phyloP scores from a whole-genome alignment of 2,113 vertebrate genomes.

The Nothocercus nigrocapillus region DNA sequence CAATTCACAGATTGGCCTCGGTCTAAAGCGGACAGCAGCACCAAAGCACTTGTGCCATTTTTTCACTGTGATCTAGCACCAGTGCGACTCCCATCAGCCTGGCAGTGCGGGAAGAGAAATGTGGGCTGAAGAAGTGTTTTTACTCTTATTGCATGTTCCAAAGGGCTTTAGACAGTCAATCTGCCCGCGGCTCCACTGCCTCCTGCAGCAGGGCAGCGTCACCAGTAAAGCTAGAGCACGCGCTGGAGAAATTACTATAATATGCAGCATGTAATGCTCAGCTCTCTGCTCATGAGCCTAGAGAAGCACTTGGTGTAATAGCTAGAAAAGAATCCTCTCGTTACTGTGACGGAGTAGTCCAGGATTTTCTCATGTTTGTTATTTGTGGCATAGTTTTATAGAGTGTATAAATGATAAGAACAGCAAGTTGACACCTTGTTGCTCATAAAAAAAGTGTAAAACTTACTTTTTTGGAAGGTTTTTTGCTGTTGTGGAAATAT shows the following conservation, averaged over 20 bases:
- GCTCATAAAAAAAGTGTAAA: background rate
- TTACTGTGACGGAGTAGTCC: background rate
- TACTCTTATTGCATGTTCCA: background rate
- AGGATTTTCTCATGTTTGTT: background rate
- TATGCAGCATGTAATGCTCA: background rate
- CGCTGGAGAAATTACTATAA: background rate
- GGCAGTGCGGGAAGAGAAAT: background rate
- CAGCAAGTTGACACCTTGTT: background rate
- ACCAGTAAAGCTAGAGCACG: background rate
- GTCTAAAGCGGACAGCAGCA: background rate
- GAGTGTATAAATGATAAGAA: background rate
- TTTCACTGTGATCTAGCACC: background rate
- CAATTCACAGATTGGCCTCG: background rate
- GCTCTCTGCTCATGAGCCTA: background rate
- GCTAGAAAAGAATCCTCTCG: background rate
- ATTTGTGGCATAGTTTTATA: background rate
- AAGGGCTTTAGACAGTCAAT: background rate
- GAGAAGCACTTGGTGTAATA: background rate
- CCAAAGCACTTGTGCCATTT: background rate
- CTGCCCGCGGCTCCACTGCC: background rate
- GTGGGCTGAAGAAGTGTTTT: background rate
- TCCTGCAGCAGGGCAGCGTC: background rate
- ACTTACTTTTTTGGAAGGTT: accelerated
- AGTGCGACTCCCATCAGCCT: background rate
- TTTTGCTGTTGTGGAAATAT: background rate